phyloP scores from a whole-genome alignment of 1,140 invertebrate genomes.

The Subanguina moxae region DNA sequence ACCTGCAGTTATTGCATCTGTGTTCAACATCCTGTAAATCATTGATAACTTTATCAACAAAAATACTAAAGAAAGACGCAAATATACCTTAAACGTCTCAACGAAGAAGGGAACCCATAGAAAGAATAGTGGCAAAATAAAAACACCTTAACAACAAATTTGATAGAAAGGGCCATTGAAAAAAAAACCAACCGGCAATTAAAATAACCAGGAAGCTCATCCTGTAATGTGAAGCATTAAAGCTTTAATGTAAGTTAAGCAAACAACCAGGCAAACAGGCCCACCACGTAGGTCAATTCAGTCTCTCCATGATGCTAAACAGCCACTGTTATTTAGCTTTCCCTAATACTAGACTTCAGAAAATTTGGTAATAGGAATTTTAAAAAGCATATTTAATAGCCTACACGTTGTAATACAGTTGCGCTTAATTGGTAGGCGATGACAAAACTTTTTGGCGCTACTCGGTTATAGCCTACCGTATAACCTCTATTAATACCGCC shows the following conservation, averaged over 20 bases:
- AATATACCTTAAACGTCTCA: conserved; percentile 43
- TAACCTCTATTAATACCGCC: too few species aligned
- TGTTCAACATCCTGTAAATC: conserved; percentile 43
- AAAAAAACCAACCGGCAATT: conserved; percentile 37
- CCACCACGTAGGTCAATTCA: conserved; percentile 32
- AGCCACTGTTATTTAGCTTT: too few species aligned
- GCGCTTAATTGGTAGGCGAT: too few species aligned
- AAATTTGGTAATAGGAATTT: too few species aligned
- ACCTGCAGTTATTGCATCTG: conserved; percentile 47
- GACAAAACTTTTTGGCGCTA: too few species aligned
- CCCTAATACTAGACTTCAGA: too few species aligned
- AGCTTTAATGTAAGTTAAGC: conserved; percentile 7
- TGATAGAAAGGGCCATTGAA: conserved; percentile 54
- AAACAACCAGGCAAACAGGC: conserved; percentile 23
- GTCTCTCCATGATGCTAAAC: conserved; percentile 49
- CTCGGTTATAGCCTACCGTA: too few species aligned
- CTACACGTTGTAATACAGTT: too few species aligned
- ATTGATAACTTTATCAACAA: too few species aligned
- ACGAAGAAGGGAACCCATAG: conserved; percentile 55
- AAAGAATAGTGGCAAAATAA: conserved; percentile 51
- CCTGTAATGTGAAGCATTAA: conserved; percentile 31
- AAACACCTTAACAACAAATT: conserved; percentile 44
- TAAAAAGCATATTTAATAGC: too few species aligned
- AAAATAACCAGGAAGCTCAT: conserved; percentile 47
- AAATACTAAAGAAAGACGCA: too few species aligned